Percentiles rank a stretch among this genome's conserved stretches.
Conservation (phyloP, 2,113 vertebrate genomes). For the Sula dactylatra region DNA sequence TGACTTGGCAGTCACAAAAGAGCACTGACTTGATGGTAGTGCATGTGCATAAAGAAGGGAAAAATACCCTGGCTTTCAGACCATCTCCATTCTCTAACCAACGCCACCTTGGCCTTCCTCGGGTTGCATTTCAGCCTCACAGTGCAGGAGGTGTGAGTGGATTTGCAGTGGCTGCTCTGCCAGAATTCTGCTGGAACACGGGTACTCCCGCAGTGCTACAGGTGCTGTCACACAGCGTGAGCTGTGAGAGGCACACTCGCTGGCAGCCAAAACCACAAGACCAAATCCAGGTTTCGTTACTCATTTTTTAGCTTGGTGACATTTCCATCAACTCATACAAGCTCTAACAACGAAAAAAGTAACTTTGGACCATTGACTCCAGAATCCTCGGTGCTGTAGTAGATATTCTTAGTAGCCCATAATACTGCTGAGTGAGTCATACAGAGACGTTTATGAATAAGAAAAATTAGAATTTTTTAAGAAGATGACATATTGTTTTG, state of each 20-base stretch:
- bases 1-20: neutral
- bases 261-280: neutral
- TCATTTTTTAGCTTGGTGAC: neutral
- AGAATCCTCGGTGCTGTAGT: neutral
- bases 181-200: neutral
- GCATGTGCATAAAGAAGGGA: neutral
- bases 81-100: neutral
- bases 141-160: neutral
- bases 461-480: neutral
- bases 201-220: neutral
- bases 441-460: neutral
- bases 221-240: neutral
- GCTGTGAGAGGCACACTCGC: neutral
- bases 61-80: neutral
- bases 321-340: neutral
- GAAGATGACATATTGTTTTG: neutral
- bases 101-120: neutral
- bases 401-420: neutral
- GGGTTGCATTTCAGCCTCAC: neutral
- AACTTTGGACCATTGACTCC: neutral
- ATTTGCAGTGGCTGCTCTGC: neutral
- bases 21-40: neutral
- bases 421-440: neutral
- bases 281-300: neutral
- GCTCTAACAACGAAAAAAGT: neutral